Conservation (phyloP, 2,113 vertebrate species). For the Uropsilus gracilis region DNA sequence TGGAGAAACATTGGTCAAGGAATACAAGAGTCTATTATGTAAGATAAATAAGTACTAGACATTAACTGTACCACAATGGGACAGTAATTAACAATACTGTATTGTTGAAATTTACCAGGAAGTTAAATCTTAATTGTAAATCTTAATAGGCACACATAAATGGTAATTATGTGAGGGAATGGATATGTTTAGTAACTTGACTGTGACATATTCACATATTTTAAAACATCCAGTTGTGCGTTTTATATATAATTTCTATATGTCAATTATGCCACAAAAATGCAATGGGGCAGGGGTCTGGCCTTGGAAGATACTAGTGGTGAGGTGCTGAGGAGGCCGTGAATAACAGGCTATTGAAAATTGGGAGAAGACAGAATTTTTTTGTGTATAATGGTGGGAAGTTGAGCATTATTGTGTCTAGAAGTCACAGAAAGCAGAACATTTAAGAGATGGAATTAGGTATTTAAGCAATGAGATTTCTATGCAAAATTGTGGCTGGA, state of each 20-base stretch:
- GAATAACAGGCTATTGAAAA: neutral
- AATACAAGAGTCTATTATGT: neutral
- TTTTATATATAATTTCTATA: neutral
- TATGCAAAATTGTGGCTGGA: neutral
- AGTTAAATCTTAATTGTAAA: neutral
- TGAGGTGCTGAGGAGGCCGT: neutral
- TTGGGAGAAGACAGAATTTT: neutral
- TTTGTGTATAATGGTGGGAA: neutral
- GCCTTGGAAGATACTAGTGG: neutral
- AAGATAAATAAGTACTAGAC: neutral
- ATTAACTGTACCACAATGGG: neutral
- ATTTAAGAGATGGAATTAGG: neutral
- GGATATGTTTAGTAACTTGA: neutral
- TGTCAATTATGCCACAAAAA: neutral
- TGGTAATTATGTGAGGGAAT: neutral
- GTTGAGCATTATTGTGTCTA: neutral
- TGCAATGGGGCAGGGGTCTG: neutral
- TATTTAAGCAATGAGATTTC: neutral
- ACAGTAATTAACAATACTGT: neutral
- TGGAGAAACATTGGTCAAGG: too few relatives aligned
- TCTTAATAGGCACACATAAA: neutral
- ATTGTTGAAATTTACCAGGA: neutral
- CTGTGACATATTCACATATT: neutral
- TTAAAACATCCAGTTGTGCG: neutral
- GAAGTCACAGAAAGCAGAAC: neutral